Evolutionary conservation across 2,797 vertebrate genomes (phyloP).

Genomic region (Coendou prehensilis): DNA sequence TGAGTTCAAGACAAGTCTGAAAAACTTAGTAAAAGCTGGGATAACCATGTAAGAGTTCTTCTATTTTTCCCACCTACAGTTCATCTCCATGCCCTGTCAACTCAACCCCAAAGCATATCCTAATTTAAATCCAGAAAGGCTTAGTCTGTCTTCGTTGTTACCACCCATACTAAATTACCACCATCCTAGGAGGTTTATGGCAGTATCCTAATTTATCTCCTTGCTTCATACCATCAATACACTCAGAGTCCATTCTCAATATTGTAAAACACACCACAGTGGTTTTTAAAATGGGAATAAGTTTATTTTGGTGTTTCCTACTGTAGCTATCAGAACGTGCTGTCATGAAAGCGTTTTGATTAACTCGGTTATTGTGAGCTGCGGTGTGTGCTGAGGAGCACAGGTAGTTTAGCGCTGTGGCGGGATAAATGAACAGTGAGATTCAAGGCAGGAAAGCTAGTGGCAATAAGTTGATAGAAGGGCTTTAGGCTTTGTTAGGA

Average conservation of each 20-base stretch:
- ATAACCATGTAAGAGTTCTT: background rate
- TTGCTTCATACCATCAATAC: background rate
- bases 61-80: background rate
- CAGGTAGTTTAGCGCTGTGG: background rate
- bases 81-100: background rate
- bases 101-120: background rate
- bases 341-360: background rate
- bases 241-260: background rate
- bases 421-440: background rate
- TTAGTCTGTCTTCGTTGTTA: background rate
- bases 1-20: background rate
- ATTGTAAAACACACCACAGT: background rate
- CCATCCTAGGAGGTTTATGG: background rate
- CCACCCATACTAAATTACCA: background rate
- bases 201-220: background rate
- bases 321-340: background rate
- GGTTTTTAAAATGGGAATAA: background rate
- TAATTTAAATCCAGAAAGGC: background rate
- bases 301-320: background rate
- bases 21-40: background rate
- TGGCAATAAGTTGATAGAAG: background rate
- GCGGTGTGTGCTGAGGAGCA: background rate
- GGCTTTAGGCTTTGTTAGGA: background rate
- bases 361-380: background rate
- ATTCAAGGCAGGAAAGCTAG: rapidly evolving